A percentile compares a stretch with the other conserved stretches of the same genome.
Evolutionary conservation across 2,113 vertebrate species (phyloP).

Genomic region (Gymnorhina tibicen): DNA sequence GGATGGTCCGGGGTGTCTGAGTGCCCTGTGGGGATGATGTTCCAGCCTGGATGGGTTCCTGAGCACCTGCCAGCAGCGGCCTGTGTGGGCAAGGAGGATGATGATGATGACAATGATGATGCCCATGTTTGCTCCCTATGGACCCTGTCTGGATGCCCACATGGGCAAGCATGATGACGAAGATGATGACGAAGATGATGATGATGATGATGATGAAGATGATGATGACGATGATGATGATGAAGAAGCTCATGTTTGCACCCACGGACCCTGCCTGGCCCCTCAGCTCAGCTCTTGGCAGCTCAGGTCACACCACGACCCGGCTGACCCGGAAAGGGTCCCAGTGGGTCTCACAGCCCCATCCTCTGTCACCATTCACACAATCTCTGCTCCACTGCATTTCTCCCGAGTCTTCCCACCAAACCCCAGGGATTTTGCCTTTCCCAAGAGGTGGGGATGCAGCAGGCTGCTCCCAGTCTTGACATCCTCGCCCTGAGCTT

Average conservation of each 20-base stretch:
- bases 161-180: neutral
- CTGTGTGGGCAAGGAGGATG: neutral
- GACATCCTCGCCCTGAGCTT: neutral
- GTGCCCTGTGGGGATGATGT: neutral
- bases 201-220: neutral
- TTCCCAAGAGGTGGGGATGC: neutral
- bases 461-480: neutral
- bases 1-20: neutral
- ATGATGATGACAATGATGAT: neutral
- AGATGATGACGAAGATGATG: neutral
- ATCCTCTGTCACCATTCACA: neutral
- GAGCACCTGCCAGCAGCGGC: rapidly evolving
- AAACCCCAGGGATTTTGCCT: neutral
- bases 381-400: neutral
- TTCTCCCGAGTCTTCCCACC: neutral
- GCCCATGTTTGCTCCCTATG: neutral
- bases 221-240: neutral
- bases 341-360: neutral
- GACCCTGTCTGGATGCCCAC: neutral
- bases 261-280: rapidly evolving
- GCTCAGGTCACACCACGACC: neutral
- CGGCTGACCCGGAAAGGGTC: neutral
- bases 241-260: neutral
- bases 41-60: neutral
- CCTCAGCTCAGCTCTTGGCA: neutral